Evolutionary conservation across 1,140 invertebrate genomes (phyloP), one percentile per base, ranked within the genome.

Genomic region (Oppia nitens): DNA sequence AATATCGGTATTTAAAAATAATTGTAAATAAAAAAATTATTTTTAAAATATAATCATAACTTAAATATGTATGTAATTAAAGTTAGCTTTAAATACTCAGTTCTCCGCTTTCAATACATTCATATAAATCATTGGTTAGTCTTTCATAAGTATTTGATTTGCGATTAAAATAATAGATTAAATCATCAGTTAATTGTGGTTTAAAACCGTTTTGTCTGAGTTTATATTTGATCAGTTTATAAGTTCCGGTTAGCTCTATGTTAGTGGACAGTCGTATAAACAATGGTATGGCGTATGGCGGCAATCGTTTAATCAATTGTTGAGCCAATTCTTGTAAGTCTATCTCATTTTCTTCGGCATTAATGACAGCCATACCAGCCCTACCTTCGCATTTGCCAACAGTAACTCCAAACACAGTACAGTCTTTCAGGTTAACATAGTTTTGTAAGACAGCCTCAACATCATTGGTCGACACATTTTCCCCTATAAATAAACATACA

Each of bases 381-480:
- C 82, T 76, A 2, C 94, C 94, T 74, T 98, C 94, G 55, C 78
- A 77, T 55, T 85, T 79, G 61, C 82, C 80, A 63, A 96, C 84
- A 73, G 85, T 77, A 0, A 97, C 89, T 27, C 93, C 92, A 71
- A 91, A 97, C 6, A 96, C 91, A 29, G 94, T 83, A 58, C 84
- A 87, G 72, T 98, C 93, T 66, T 83, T 79, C 63, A 93, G 85
- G 55, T 81, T 78, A 17, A 85, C 75, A 26, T 88, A 70, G 69
- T 88, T 88, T 61, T 88, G 93, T 0, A 98, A 78, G 57, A 92
- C 80, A 1, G 82, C 86, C 74, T 99, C 95, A 1, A 99, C 85
- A 77, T 99, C 95, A 2, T 86, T 85, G 0, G 96, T 98, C 2
- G 90, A 95, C 2, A 98, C 94, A 73, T 99, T 99, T 76, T 99